Base-by-base conservation (phyloP, 2,113 vertebrate genomes). In the Lamprologus lemairii region DNA sequence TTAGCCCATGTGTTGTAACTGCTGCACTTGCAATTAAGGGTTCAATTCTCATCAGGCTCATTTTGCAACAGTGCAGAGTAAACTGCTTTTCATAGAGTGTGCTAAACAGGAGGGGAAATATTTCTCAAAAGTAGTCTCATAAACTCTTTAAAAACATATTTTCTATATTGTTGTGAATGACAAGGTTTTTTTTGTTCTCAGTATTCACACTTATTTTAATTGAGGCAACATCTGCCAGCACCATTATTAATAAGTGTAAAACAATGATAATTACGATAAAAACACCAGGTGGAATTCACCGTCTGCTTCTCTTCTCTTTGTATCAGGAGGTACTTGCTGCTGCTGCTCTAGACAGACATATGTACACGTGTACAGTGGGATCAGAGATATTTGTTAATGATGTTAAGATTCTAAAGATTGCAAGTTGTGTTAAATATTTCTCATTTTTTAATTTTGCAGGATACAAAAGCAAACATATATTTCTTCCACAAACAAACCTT, bases 1-100 rank as follows among this genome's bases (percentile, higher is more conserved):
- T 88, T 81, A 42, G 85, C 60, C 14, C 23, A 9, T 65, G 31
- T 65, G 60, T 80, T 92, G 84, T 89, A 91, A 88, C 88, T 86
- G 88, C 92, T 87, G 91, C 92, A 87, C 91, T 92, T 75, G 92
- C 90, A 94, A 93, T 95, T 94, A 94, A 28, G 90, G 84, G 84
- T 92, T 93, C 83, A 92, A 40, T 90, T 85, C 93, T 92, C 92
- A 86, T 65, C 84, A 87, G 91, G 78, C 93, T 90, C 83, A 63
- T 92, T 93, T 90, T 57, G 82, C 86, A 23, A 60, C 80, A 49
- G 88, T 16, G 88, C 85, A 82, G 87, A 90, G 82, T 19, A 75
- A 71, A 9, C 23, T 55, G 63, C 86, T 92, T 86, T 92, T 87
- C 92, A 93, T 88, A 88, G 85, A 91, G 85, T 47, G 40, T 31